phyloP scores from a whole-genome alignment of 2,797 vertebrate genomes.

The Alfaro cultratus region DNA sequence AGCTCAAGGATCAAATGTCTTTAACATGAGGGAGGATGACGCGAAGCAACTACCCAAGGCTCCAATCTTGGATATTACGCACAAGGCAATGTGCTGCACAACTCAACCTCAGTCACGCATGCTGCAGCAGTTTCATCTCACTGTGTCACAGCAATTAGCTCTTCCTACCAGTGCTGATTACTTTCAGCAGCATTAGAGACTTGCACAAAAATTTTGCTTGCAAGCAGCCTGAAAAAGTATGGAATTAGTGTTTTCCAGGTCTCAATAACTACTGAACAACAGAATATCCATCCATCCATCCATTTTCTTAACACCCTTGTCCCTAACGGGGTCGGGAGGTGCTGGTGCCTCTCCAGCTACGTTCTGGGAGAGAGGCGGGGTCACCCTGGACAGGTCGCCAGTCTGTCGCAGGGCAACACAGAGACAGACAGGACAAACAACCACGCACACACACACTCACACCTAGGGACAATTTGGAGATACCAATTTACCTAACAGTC shows the following conservation, averaged over 20 bases:
- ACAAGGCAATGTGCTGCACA: not conserved
- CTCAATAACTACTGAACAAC: not conserved
- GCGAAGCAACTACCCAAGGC: slow-evolving; percentile 16
- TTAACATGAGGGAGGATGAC: slow-evolving; percentile 17
- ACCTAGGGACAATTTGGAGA: too few relatives aligned
- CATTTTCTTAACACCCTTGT: too few relatives aligned
- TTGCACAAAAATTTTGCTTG: not conserved
- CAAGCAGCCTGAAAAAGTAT: not conserved
- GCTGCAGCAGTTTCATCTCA: slow-evolving; percentile 13
- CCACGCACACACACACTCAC: too few relatives aligned
- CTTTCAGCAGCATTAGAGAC: not conserved
- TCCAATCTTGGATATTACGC: slow-evolving; percentile 15
- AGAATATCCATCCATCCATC: too few relatives aligned
- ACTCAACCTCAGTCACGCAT: slow-evolving; percentile 12
- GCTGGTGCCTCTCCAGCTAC: too few relatives aligned
- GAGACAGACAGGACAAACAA: too few relatives aligned
- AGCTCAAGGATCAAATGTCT: slow-evolving; percentile 48
- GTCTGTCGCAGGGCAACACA: too few relatives aligned
- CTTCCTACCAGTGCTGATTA: slow-evolving; percentile 4
- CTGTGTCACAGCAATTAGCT: slow-evolving; percentile 8
- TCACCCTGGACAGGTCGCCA: too few relatives aligned
- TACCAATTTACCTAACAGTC: too few relatives aligned
- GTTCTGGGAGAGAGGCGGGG: too few relatives aligned
- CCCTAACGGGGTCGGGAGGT: too few relatives aligned
- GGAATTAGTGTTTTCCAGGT: not conserved